A percentile compares a stretch with the other conserved stretches of the same genome.
Evolutionary conservation across 2,113 vertebrate species (phyloP).

Genomic region (Cochlearius cochlearius): DNA sequence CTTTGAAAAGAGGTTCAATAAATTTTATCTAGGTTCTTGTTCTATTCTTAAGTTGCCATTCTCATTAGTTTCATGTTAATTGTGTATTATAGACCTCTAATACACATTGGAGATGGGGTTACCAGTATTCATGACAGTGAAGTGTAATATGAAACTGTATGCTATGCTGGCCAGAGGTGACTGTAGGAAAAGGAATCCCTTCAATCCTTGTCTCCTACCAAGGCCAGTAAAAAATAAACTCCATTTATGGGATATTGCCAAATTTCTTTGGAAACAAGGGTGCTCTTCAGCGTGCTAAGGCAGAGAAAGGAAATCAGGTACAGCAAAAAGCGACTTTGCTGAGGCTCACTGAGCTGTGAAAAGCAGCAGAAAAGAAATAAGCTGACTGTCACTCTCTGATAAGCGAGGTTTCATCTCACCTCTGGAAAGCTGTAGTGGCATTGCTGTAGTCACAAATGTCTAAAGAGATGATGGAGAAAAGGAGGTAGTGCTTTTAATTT

Average conservation of each 20-base stretch:
- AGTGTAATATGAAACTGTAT: accelerated
- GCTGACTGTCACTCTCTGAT: background rate
- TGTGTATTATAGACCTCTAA: background rate
- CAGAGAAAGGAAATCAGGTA: background rate
- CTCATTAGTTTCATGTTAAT: background rate
- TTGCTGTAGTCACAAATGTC: background rate
- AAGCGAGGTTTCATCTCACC: background rate
- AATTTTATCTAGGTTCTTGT: background rate
- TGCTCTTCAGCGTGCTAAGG: background rate
- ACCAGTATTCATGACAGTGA: background rate
- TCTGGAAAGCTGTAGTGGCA: background rate
- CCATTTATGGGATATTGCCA: background rate
- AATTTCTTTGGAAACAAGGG: background rate
- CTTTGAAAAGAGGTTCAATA: background rate
- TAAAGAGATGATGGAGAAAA: background rate
- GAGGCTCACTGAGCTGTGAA: background rate
- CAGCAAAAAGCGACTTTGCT: background rate
- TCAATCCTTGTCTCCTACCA: background rate
- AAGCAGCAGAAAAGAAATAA: background rate
- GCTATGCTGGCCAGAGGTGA: background rate
- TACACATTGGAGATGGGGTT: background rate
- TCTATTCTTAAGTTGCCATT: background rate
- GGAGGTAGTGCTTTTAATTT: background rate
- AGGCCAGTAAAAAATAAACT: background rate
- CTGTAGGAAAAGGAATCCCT: background rate